Conservation (phyloP, 2,797 vertebrate species). For the Rhincodon typus region DNA sequence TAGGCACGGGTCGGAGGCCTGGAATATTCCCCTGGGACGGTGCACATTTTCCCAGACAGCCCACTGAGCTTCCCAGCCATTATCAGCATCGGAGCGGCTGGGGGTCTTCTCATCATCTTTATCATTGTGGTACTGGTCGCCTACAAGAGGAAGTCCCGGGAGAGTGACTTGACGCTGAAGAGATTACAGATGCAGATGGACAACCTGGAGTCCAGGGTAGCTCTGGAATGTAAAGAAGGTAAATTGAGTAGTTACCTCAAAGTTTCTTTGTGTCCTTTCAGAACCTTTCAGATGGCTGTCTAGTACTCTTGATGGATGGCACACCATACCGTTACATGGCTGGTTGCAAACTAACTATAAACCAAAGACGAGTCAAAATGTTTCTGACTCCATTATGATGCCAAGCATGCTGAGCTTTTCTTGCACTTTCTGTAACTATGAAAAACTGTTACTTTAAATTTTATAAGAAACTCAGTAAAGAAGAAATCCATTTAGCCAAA, state of each 20-base stretch:
- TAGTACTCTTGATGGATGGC: background rate
- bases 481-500: background rate
- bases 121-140: slow-evolving; percentile 93
- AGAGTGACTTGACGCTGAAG: slow-evolving; percentile 93
- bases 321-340: background rate
- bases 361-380: too few species aligned
- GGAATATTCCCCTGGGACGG: slow-evolving; percentile 91
- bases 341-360: background rate
- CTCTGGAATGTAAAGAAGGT: slow-evolving; percentile 98
- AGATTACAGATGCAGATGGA: slow-evolving; percentile 99
- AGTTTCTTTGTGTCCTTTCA: background rate
- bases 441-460: background rate
- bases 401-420: too few species aligned
- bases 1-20: slow-evolving; percentile 92
- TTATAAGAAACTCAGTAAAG: background rate
- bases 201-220: slow-evolving; percentile 96
- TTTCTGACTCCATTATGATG: too few species aligned
- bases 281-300: background rate
- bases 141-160: slow-evolving; percentile 92
- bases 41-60: slow-evolving; percentile 92
- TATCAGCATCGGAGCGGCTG: slow-evolving; percentile 85
- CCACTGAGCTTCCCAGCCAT: slow-evolving; percentile 91
- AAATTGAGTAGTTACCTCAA: slow-evolving; percentile 17
- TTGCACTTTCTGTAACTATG: too few species aligned
- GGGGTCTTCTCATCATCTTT: slow-evolving; percentile 87